phyloP scores from a whole-genome alignment of 2,113 vertebrate genomes.

The Colossoma macropomum region DNA sequence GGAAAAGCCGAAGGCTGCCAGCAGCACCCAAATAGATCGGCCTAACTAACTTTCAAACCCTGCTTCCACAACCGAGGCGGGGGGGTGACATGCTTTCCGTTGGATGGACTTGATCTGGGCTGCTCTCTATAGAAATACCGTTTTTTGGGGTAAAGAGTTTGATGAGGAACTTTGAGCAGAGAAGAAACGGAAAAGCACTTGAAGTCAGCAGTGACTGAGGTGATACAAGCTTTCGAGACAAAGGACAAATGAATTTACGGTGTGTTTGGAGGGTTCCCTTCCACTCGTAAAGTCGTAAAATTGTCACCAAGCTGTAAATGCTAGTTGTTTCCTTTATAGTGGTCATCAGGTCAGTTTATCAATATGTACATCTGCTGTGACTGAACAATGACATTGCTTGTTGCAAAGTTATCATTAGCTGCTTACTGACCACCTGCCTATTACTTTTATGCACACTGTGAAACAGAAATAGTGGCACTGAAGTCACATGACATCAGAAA shows the following conservation, averaged over 20 bases:
- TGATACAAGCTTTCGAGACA: too few relatives aligned
- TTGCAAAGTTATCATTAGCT: too few relatives aligned
- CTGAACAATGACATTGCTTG: not conserved
- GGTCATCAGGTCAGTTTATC: not conserved
- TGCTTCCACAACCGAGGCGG: not conserved
- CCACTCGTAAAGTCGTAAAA: not conserved
- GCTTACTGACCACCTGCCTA: too few relatives aligned
- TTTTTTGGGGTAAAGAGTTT: conserved; percentile 37
- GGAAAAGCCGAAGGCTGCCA: conserved; percentile 30
- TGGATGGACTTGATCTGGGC: conserved; percentile 22
- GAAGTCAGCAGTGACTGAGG: too few relatives aligned
- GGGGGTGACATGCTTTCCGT: conserved; percentile 44
- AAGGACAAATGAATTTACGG: not conserved
- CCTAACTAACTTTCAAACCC: conserved; percentile 25
- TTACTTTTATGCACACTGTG: too few relatives aligned
- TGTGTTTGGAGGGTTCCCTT: not conserved
- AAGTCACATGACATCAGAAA: too few relatives aligned
- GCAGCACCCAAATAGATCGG: conserved; percentile 38
- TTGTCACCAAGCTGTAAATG: not conserved
- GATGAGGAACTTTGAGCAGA: not conserved
- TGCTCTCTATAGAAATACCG: not conserved
- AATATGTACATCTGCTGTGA: not conserved
- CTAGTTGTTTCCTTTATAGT: not conserved
- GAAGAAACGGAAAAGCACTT: not conserved
- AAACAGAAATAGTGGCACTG: too few relatives aligned